Evolutionary conservation across 2,797 vertebrate species (phyloP).

Genomic region (Austrolebias charrua): DNA sequence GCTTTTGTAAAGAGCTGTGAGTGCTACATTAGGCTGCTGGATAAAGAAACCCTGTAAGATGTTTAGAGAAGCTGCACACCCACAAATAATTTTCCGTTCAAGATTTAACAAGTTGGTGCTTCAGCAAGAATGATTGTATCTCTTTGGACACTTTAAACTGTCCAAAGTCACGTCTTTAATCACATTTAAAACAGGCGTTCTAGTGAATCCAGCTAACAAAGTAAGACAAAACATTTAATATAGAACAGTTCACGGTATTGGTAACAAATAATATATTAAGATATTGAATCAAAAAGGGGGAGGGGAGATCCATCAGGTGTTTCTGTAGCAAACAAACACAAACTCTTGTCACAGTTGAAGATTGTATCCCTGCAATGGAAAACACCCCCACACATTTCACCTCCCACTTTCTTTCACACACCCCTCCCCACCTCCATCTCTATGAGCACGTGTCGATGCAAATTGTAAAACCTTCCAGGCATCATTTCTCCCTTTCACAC

Average conservation of each 20-base stretch:
- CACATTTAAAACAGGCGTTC: neutral
- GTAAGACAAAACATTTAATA: too few species aligned
- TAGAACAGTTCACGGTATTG: slow-evolving; percentile 26
- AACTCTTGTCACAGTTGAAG: slow-evolving; percentile 43
- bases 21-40: slow-evolving; percentile 15
- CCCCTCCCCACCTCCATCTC: neutral
- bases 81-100: slow-evolving; percentile 20
- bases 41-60: slow-evolving; percentile 22
- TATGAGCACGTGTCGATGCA: slow-evolving; percentile 36
- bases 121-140: slow-evolving; percentile 7
- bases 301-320: slow-evolving; percentile 11
- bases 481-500: slow-evolving; percentile 33
- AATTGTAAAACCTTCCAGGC: slow-evolving; percentile 56
- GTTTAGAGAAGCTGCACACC: slow-evolving; percentile 19
- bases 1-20: slow-evolving; percentile 10
- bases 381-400: slow-evolving; percentile 47
- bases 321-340: slow-evolving; percentile 34
- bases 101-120: slow-evolving; percentile 9
- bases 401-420: slow-evolving; percentile 41
- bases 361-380: slow-evolving; percentile 46
- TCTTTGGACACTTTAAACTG: neutral
- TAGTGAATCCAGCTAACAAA: too few species aligned
- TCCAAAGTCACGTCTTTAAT: neutral
- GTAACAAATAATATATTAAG: slow-evolving; percentile 24
- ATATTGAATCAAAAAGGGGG: slow-evolving; percentile 17